Conservation (phyloP, 2,113 vertebrate genomes). For the Limnothrissa miodon region DNA sequence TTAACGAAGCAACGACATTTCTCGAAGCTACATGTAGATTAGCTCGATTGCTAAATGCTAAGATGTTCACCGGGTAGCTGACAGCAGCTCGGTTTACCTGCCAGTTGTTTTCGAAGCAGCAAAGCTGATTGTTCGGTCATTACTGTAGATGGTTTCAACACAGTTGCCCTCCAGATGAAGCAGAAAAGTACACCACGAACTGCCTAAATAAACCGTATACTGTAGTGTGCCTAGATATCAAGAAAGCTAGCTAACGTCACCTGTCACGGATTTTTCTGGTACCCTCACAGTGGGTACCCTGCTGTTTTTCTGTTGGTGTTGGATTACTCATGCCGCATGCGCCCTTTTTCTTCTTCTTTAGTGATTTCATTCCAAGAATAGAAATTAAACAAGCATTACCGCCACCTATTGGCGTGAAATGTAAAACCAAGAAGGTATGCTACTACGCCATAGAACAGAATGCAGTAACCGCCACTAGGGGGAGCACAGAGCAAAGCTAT, state of each 20-base stretch:
- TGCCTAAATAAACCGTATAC: background rate
- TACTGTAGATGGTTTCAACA: background rate
- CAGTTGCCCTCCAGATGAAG: constrained; percentile 18
- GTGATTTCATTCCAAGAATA: background rate
- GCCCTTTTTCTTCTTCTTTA: background rate
- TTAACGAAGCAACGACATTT: background rate
- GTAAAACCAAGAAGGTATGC: no score
- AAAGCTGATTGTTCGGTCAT: constrained; percentile 73
- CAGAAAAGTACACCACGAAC: background rate
- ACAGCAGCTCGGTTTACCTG: constrained; percentile 58
- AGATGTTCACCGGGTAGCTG: constrained; percentile 6
- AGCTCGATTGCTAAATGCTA: background rate
- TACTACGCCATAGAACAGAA: no score
- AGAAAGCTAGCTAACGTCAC: background rate
- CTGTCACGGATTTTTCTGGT: background rate
- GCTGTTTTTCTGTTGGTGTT: constrained; percentile 12
- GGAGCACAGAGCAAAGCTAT: background rate
- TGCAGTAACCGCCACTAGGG: background rate
- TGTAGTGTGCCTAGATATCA: background rate
- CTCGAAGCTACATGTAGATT: background rate
- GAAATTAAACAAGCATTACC: background rate
- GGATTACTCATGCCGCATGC: constrained; percentile 14
- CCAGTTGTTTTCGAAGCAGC: constrained; percentile 74
- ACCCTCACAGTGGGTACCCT: no score
- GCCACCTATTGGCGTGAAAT: background rate